phyloP scores from a whole-genome alignment of 2,888 invertebrate species.

The Chymomyza fuscimana region DNA sequence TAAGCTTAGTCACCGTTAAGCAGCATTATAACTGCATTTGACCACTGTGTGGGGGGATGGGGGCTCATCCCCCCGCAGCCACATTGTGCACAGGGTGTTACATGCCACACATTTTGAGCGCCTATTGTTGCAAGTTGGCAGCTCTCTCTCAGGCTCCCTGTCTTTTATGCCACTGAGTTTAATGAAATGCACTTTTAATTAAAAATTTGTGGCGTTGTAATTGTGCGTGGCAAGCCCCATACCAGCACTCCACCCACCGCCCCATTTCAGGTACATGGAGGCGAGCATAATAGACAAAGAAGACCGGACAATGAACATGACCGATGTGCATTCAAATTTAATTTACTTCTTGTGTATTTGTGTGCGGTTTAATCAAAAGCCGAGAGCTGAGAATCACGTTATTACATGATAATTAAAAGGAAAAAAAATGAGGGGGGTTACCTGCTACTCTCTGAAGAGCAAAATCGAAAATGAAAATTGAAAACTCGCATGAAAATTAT shows the following conservation, averaged over 20 bases:
- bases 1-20: not conserved
- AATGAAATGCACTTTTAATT: constrained; percentile 57
- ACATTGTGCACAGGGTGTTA: not conserved
- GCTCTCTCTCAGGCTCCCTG: not conserved
- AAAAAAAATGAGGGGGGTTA: not conserved
- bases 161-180: constrained; percentile 22
- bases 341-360: not conserved
- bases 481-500: not conserved
- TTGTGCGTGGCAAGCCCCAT: not conserved
- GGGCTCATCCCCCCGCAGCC: no score
- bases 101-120: not conserved
- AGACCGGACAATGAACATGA: not conserved
- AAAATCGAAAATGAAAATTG: not conserved
- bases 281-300: not conserved
- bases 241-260: not conserved
- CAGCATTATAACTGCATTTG: no score
- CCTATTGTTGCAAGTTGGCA: not conserved
- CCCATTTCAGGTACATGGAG: not conserved
- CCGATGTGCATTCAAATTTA: not conserved
- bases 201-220: constrained; percentile 32
- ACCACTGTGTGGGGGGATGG: no score
- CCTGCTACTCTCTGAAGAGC: not conserved
- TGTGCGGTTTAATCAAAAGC: not conserved
- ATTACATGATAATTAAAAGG: constrained; percentile 1
- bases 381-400: not conserved